phyloP scores from a whole-genome alignment of 2,113 vertebrate species.

The Hystrix brachyura region DNA sequence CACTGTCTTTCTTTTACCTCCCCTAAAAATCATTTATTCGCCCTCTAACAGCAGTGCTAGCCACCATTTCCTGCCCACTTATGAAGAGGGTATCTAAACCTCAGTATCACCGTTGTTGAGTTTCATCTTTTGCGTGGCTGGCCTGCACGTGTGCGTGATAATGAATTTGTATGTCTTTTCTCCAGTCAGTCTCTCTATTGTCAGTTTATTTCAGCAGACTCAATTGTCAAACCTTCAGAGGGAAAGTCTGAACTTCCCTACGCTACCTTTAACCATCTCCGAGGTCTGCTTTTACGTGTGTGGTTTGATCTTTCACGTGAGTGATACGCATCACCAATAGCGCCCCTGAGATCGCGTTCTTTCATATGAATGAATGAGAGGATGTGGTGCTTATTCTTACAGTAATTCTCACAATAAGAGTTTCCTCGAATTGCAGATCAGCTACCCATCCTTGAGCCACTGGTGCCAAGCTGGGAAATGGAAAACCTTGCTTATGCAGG shows the following conservation, averaged over 20 bases:
- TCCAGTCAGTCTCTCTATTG: neutral
- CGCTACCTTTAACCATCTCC: neutral
- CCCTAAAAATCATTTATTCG: neutral
- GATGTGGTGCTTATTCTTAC: neutral
- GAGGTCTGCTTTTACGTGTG: neutral
- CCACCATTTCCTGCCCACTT: neutral
- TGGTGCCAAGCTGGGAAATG: neutral
- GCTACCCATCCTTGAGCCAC: neutral
- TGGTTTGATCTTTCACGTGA: neutral
- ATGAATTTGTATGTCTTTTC: neutral
- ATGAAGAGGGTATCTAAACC: neutral
- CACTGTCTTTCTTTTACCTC: neutral
- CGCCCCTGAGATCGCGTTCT: neutral
- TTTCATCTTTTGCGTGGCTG: neutral
- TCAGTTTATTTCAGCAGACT: neutral
- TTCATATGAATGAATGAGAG: neutral
- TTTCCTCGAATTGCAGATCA: neutral
- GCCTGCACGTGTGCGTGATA: neutral
- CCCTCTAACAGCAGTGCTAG: neutral
- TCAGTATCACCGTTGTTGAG: neutral
- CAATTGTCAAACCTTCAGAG: neutral
- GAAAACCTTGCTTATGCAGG: neutral
- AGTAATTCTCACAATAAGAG: neutral
- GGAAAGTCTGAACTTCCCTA: too few species aligned
- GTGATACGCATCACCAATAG: neutral